Evolutionary conservation across 2,888 invertebrate species (phyloP).

Genomic region (Oxyteleia sp.): DNA sequence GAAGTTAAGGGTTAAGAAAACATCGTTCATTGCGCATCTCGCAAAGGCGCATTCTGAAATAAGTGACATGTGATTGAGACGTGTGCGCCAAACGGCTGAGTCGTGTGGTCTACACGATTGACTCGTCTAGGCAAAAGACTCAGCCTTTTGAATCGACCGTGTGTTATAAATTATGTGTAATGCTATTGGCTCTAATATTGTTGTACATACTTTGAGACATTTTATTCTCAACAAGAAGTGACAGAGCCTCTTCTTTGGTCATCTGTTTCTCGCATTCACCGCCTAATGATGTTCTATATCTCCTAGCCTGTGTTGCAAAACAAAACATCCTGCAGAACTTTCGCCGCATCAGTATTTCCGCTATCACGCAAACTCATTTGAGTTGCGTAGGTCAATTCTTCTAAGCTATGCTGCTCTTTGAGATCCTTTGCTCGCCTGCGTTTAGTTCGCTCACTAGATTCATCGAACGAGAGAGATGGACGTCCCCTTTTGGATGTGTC

Average conservation of each 20-base stretch:
- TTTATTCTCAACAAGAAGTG: slow-evolving; percentile 46
- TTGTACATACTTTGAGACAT: slow-evolving; percentile 54
- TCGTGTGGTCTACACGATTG: too few relatives aligned
- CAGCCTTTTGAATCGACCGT: too few relatives aligned
- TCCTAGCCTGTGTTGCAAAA: slow-evolving; percentile 63
- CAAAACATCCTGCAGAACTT: too few relatives aligned
- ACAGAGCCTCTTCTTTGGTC: slow-evolving; percentile 44
- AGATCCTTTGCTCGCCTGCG: slow-evolving; percentile 21
- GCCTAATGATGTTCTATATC: slow-evolving; percentile 51
- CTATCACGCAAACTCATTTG: slow-evolving; percentile 74
- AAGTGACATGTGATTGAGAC: too few relatives aligned
- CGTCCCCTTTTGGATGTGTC: slow-evolving; percentile 62
- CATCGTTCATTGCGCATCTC: too few relatives aligned
- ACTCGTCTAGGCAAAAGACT: too few relatives aligned
- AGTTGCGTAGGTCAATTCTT: slow-evolving; percentile 60
- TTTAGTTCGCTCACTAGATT: slow-evolving; percentile 61
- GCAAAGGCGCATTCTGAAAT: too few relatives aligned
- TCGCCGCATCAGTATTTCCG: slow-evolving; percentile 71
- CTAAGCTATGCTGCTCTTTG: background rate
- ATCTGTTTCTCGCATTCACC: slow-evolving; percentile 26
- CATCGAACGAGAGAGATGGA: slow-evolving; percentile 61
- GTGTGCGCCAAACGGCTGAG: too few relatives aligned
- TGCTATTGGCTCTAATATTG: slow-evolving; percentile 33
- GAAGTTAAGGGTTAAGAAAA: too few relatives aligned
- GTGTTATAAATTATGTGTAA: too few relatives aligned